Conservation (phyloP, 2,113 vertebrate genomes). For the Catharus minimus region DNA sequence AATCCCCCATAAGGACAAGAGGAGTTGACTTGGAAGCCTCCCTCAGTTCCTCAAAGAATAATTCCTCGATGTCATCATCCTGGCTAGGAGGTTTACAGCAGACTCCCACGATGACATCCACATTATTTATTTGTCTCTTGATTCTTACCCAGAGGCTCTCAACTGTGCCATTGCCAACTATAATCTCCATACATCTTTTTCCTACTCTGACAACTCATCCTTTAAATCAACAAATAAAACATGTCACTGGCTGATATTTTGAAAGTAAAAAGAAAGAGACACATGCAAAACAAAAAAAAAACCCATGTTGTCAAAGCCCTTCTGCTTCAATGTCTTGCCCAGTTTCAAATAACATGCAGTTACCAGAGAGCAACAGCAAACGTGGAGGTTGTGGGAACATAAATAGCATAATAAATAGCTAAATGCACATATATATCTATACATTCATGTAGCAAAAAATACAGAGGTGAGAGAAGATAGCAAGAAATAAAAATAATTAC, state of each 20-base stretch:
- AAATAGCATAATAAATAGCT: neutral
- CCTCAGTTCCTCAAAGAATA: neutral
- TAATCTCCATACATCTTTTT: neutral
- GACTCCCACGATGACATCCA: neutral
- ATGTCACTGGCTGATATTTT: neutral
- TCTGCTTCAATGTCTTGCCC: neutral
- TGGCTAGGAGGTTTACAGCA: neutral
- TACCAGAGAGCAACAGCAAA: neutral
- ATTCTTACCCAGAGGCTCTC: neutral
- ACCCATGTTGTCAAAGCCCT: neutral
- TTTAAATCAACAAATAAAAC: neutral
- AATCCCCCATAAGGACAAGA: neutral
- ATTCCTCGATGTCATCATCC: rapidly evolving
- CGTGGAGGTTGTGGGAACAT: neutral
- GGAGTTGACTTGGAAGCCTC: neutral
- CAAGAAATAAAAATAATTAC: neutral
- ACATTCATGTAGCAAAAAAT: neutral
- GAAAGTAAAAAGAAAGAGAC: neutral
- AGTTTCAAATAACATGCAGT: neutral
- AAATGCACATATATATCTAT: neutral
- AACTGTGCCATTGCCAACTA: neutral
- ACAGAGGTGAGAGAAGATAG: neutral
- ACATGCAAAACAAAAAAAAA: neutral
- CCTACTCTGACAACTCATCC: neutral
- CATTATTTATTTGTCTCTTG: neutral